Evolutionary conservation across 2,888 invertebrate genomes (phyloP), one percentile per base, ranked within the genome.

Genomic region (Kryphioiulus occultus): DNA sequence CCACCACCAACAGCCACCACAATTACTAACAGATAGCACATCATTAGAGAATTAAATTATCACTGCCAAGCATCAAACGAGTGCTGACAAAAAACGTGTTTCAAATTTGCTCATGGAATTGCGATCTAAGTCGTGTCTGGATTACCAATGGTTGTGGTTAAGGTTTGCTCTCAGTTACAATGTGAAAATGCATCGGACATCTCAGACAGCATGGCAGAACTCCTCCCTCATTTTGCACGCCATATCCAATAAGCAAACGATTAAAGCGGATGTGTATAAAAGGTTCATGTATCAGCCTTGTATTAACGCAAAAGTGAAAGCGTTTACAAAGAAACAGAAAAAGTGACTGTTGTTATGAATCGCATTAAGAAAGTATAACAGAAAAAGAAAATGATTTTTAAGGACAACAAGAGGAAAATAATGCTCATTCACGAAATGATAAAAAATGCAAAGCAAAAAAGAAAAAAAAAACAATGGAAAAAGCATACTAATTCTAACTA

Each of bases 1-100:
- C 78, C 78, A 78, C 30, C 68, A 68, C 68, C 68, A 68, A 68
- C 68, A 68, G 68, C 68, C 68, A 68, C 68, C 78, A 78, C 30
- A 68, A 68, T 68, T 78, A 78, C 78, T 78, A 78, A 78, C 78
- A 78, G 78, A 78, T 78, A 78, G 78, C 78, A 78, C 78, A 78
- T 78, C 78, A 78, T 78, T 32, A 78, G 30, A 78, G 78, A 78
- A 26, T 78, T 78, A 30, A 78, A 78, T 53, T 78, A 78, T 78
- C 78, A 78, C 3, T 78, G 30, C 78, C 78, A 78, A 78, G 26
- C 78, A 78, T 78, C 17, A n/a, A 78, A 78, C 30, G 78, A 78
- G 78, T 78, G 78, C 78, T 78, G 26, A 78, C 78, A 78, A 78
- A 68, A 78, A 78, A 78, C 17, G 78, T 78, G 78, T 78, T 78